Percentiles rank a stretch among this genome's conserved stretches.
phyloP scores from a whole-genome alignment of 2,113 vertebrate species.

The Lepisosteus oculatus region DNA sequence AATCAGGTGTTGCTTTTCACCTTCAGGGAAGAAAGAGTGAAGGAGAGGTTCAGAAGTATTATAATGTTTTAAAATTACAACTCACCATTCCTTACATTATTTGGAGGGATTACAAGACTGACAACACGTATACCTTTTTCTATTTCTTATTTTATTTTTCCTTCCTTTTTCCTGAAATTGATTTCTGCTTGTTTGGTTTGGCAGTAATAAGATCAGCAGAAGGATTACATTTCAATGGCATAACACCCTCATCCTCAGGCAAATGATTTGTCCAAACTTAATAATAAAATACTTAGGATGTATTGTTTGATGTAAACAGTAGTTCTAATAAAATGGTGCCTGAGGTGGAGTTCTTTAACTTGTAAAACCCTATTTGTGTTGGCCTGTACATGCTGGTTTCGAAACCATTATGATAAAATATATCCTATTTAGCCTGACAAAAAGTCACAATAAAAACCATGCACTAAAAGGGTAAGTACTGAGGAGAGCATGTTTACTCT shows the following conservation, averaged over 20 bases:
- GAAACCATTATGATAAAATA: conserved; percentile 84
- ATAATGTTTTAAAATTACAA: conserved; percentile 47
- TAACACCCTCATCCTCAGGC: conserved; percentile 94
- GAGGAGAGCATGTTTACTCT: conserved; percentile 37
- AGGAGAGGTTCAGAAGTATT: conserved; percentile 35
- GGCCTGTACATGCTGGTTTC: conserved; percentile 73
- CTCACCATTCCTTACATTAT: conserved; percentile 48
- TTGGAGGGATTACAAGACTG: conserved; percentile 34
- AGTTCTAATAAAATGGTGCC: conserved; percentile 96
- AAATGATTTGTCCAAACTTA: conserved; percentile 99
- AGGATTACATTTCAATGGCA: conserved; percentile 92
- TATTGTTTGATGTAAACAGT: conserved; percentile 96
- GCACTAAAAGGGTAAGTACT: conserved; percentile 41
- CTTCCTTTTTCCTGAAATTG: conserved; percentile 73
- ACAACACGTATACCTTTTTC: conserved; percentile 57
- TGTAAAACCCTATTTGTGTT: conserved; percentile 90
- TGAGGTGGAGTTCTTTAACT: conserved; percentile 87
- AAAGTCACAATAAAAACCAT: conserved; percentile 67
- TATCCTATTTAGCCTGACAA: conserved; percentile 76
- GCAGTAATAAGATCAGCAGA: conserved; percentile 87
- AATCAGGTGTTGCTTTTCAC: conserved; percentile 54
- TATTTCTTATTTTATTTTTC: conserved; percentile 47
- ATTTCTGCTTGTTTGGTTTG: conserved; percentile 90
- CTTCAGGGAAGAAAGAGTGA: conserved; percentile 32
- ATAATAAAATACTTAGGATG: conserved; percentile 96